Evolutionary conservation across 2,797 vertebrate genomes (phyloP), one percentile per base, ranked within the genome.

Genomic region (Margarornis squamiger): DNA sequence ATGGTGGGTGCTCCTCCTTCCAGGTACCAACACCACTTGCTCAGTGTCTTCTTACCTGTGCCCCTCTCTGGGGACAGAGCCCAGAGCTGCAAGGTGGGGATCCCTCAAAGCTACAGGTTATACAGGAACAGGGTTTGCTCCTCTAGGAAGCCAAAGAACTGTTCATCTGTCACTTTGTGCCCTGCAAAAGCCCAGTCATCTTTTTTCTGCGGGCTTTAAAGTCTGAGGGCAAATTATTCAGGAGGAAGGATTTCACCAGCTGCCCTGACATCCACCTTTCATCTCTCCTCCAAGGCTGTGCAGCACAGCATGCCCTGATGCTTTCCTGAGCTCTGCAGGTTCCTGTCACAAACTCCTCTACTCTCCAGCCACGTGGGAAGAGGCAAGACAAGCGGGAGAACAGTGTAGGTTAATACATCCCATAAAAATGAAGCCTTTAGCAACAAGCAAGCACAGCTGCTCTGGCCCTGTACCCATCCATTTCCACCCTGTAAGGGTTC

Each of bases 181-280:
- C 29, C 54, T 51, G 43, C 17, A 29, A 62, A 55, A 86, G 26
- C 36, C 43, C 52, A 52, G 3, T 8, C 14, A 17, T 32, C 32
- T 2, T 16, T 21, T 51, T 81, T 45, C 41, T 46, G 22, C 20
- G 23, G 34, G 45, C 23, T 26, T 52, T 36, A 18, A 57, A 12
- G 9, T 29, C 12, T 10, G 20, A 52, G 30, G 26, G 32, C 39
- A 65, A 29, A 11, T 43, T 34, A 23, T 26, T 29, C 1, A 1
- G 38, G 26, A 59, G 41, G 32, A 54, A 75, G 26, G 36, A 24
- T 61, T 30, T 48, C 36, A 51, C 15, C 49, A 30, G n/a, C 63
- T 89, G n/a, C 14, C 77, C 10, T 10, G 1, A 29, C 18, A 30
- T 7, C 27, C 23, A 1, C 0, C 0, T 39, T 72, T 32, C 76